These are phyloP conservation scores for Ochropleura leucogaster DNA, from an alignment of 2,888 invertebrate genomes.

Conservation along the genomic window DNA sequence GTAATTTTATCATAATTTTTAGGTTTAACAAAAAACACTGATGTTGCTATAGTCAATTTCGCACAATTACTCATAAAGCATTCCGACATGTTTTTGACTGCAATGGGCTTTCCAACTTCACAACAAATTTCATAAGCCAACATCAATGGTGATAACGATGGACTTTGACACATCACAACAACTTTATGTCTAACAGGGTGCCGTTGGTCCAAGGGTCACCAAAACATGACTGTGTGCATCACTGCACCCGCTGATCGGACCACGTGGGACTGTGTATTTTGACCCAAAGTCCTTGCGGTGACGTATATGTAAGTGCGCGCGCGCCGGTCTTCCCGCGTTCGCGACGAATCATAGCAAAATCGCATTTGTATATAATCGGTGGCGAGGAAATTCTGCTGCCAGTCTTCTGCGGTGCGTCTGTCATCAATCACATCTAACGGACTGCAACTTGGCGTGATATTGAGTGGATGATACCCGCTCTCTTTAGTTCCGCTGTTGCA, in stretches of 20 bases:
- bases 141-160: background rate
- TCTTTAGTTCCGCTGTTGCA: slow-evolving; percentile 33
- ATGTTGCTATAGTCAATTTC: background rate
- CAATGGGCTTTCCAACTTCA: background rate
- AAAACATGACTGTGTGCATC: slow-evolving; percentile 28
- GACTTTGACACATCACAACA: slow-evolving; percentile 9
- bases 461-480: slow-evolving; percentile 41
- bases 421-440: slow-evolving; percentile 51
- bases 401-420: slow-evolving; percentile 60
- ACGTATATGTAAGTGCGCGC: slow-evolving; percentile 49
- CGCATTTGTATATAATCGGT: slow-evolving; percentile 66
- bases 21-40: background rate
- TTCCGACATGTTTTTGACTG: background rate
- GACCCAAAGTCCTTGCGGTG: slow-evolving; percentile 55
- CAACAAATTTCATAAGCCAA: slow-evolving; percentile 15
- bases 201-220: slow-evolving; percentile 25
- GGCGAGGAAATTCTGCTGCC: slow-evolving; percentile 57
- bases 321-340: slow-evolving; percentile 45
- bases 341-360: slow-evolving; percentile 53
- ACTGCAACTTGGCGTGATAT: slow-evolving; percentile 37
- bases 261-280: slow-evolving; percentile 49
- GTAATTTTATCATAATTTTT: background rate
- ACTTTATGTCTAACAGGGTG: slow-evolving; percentile 1
- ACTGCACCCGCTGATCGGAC: slow-evolving; percentile 14
- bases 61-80: background rate